Evolutionary conservation across 1,140 invertebrate species (phyloP).

Genomic region (Metopolophium dirhodum): DNA sequence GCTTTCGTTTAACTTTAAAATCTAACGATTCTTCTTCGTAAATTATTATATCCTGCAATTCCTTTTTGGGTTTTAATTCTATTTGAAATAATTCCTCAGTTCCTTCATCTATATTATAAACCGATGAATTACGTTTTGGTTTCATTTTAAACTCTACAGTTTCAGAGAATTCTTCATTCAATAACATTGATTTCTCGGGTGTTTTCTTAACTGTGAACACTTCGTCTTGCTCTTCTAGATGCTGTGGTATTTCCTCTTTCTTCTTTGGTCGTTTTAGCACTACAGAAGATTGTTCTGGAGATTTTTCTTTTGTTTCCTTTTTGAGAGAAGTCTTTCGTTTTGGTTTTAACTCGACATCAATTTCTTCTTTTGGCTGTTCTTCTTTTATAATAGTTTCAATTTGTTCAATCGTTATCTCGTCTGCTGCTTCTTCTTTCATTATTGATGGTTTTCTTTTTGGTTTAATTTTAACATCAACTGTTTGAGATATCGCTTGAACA

Average conservation of each 20-base stretch:
- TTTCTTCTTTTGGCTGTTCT: neutral
- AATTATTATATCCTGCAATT: slow-evolving; percentile 62
- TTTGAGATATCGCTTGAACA: slow-evolving; percentile 37
- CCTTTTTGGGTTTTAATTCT: slow-evolving; percentile 58
- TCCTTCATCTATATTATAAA: slow-evolving; percentile 61
- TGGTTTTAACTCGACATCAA: neutral
- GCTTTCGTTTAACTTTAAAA: slow-evolving; percentile 68
- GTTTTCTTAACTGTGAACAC: slow-evolving; percentile 60
- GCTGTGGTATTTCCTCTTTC: neutral
- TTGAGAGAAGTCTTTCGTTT: slow-evolving; percentile 47
- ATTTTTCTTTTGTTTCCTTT: slow-evolving; percentile 27
- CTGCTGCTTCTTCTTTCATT: slow-evolving; percentile 53
- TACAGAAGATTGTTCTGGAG: slow-evolving; percentile 59
- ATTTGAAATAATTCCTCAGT: slow-evolving; percentile 61
- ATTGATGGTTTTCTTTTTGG: neutral
- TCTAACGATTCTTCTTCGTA: slow-evolving; percentile 70
- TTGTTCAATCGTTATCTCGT: slow-evolving; percentile 49
- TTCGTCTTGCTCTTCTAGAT: slow-evolving; percentile 59
- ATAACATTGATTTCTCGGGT: neutral
- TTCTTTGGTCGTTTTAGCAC: slow-evolving; percentile 38
- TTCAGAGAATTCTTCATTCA: neutral
- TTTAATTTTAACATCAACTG: slow-evolving; percentile 58
- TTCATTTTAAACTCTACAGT: slow-evolving; percentile 48
- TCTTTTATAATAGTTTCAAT: slow-evolving; percentile 61
- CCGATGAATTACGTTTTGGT: neutral